phyloP scores from a whole-genome alignment of 2,888 invertebrate species.

The Sinodicranocentrus sp. region DNA sequence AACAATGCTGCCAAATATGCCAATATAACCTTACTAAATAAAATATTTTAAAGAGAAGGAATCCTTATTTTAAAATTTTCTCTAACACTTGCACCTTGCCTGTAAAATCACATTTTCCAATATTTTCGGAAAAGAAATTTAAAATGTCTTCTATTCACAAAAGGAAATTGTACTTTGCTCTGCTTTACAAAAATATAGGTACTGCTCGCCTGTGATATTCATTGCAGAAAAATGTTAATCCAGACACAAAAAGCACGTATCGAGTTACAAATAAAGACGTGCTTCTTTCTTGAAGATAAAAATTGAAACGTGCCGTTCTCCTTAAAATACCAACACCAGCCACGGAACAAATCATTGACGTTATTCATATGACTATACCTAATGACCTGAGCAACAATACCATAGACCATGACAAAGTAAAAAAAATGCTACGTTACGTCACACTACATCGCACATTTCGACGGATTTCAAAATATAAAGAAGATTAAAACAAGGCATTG shows the following conservation, averaged over 20 bases:
- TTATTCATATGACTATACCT: neutral
- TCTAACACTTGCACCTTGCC: too few species aligned
- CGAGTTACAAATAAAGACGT: neutral
- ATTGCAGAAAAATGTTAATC: conserved; percentile 4
- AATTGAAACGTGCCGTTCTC: conserved; percentile 47
- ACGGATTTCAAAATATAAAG: too few species aligned
- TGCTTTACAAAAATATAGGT: conserved; percentile 6
- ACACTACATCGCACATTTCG: too few species aligned
- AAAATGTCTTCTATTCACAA: too few species aligned
- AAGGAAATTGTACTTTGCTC: too few species aligned
- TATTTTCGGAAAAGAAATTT: too few species aligned
- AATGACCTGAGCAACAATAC: neutral
- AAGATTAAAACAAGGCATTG: too few species aligned
- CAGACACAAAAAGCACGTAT: neutral
- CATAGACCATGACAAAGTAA: neutral
- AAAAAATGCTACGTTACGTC: neutral
- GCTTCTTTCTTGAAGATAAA: neutral
- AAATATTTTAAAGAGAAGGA: too few species aligned
- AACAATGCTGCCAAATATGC: too few species aligned
- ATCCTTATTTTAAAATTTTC: too few species aligned
- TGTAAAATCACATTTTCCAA: too few species aligned
- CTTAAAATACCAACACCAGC: neutral
- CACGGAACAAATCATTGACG: neutral
- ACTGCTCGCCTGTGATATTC: conserved; percentile 33
- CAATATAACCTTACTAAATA: too few species aligned